phyloP scores from a whole-genome alignment of 1,140 invertebrate genomes.

The Drosophila seguyi region DNA sequence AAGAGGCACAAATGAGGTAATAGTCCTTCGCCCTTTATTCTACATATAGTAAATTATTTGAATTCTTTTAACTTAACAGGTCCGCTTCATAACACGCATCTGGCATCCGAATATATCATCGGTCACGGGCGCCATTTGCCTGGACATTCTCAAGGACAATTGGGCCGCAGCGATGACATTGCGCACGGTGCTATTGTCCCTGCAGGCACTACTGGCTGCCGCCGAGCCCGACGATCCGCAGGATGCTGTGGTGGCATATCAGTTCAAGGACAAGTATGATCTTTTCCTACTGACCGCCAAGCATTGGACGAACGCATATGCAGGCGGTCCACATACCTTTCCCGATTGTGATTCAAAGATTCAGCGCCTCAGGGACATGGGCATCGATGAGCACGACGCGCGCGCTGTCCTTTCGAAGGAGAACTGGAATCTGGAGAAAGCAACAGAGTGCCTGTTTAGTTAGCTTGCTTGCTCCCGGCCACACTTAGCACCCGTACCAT shows the following conservation, averaged over 20 bases:
- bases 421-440: conserved; percentile 95
- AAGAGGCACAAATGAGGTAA: too few relatives aligned
- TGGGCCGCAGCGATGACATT: conserved; percentile 99
- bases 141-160: conserved; percentile 99
- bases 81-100: conserved; percentile 98
- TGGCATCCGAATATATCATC: conserved; percentile 99
- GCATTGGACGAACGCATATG: conserved; percentile 98
- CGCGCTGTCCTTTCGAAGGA: conserved; percentile 94
- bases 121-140: conserved; percentile 99
- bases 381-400: conserved; percentile 93
- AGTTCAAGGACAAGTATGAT: conserved; percentile 95
- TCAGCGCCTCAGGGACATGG: conserved; percentile 93
- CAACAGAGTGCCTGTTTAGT: conserved; percentile 95
- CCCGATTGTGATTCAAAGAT: conserved; percentile 93
- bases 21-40: too few relatives aligned
- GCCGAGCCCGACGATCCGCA: conserved; percentile 98
- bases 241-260: conserved; percentile 98
- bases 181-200: conserved; percentile 96
- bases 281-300: conserved; percentile 95
- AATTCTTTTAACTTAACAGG: conserved; percentile 86
- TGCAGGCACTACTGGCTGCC: conserved; percentile 96
- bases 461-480: conserved; percentile 86
- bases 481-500: conserved; percentile 11
- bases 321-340: conserved; percentile 91
- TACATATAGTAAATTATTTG: background rate